phyloP scores from a whole-genome alignment of 2,888 invertebrate species.

The Tipula confusa region DNA sequence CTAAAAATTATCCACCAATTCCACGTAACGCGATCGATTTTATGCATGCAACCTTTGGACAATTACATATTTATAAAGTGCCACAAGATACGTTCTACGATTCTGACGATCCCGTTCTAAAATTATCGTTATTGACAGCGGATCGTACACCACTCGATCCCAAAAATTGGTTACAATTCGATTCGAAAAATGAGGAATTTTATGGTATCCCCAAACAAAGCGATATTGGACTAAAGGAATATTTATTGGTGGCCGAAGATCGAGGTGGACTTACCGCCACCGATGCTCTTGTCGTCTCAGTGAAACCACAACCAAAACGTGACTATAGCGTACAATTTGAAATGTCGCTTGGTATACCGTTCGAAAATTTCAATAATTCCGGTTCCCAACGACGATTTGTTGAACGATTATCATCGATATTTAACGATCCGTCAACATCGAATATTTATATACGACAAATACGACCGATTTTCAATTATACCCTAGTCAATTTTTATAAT shows the following conservation, averaged over 20 bases:
- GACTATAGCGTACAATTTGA: conserved; percentile 74
- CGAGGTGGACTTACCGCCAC: conserved; percentile 68
- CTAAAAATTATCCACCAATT: conserved; percentile 69
- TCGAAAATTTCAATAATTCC: conserved; percentile 64
- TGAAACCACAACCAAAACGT: conserved; percentile 59
- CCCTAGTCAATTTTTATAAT: conserved; percentile 76
- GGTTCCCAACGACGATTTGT: conserved; percentile 77
- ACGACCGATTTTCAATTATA: conserved; percentile 45
- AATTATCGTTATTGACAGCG: conserved; percentile 67
- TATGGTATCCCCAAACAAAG: conserved; percentile 73
- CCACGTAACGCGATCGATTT: conserved; percentile 81
- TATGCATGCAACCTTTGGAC: conserved; percentile 76
- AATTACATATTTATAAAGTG: conserved; percentile 74
- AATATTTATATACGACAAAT: conserved; percentile 72
- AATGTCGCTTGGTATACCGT: conserved; percentile 68
- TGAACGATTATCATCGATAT: conserved; percentile 71
- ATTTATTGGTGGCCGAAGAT: conserved; percentile 62
- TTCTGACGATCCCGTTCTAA: conserved; percentile 66
- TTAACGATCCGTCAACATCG: conserved; percentile 68
- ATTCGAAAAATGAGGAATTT: conserved; percentile 81
- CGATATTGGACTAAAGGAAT: conserved; percentile 71
- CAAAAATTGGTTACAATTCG: conserved; percentile 84
- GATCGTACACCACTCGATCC: conserved; percentile 63
- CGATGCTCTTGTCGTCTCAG: conserved; percentile 74
- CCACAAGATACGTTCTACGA: conserved; percentile 88